phyloP scores from a whole-genome alignment of 2,797 vertebrate genomes.

The Heterohyrax brucei region DNA sequence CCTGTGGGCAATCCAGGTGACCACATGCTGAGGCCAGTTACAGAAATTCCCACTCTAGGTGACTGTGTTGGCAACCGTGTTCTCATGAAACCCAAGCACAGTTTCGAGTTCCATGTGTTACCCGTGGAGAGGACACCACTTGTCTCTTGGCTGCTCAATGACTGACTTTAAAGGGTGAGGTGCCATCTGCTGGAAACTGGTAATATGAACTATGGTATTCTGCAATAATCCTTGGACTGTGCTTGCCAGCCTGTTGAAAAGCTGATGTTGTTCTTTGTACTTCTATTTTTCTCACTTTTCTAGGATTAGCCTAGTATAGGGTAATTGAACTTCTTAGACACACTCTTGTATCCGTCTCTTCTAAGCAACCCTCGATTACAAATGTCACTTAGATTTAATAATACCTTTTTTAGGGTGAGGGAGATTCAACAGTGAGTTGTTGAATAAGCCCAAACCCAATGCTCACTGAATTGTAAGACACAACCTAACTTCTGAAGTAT shows the following conservation, averaged over 20 bases:
- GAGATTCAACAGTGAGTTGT: rapidly evolving
- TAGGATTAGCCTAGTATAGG: rapidly evolving
- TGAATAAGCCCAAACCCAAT: not conserved
- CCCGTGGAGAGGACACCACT: not conserved
- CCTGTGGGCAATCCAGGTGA: conserved; percentile 63
- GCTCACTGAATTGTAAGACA: not conserved
- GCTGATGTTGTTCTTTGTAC: not conserved
- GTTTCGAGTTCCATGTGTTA: not conserved
- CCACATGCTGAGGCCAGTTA: conserved; percentile 30
- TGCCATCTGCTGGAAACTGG: conserved; percentile 80
- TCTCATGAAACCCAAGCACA: not conserved
- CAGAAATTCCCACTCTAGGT: not conserved
- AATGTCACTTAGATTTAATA: not conserved
- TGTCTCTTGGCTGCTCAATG: not conserved
- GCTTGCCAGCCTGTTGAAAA: not conserved
- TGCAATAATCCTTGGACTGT: rapidly evolving
- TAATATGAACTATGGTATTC: not conserved
- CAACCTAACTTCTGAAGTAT: not conserved
- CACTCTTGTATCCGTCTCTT: not conserved
- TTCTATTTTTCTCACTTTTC: not conserved
- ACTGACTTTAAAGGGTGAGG: conserved; percentile 5
- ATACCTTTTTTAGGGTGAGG: not conserved
- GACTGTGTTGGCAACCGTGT: not conserved
- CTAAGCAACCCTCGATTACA: not conserved
- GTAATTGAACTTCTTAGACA: not conserved